Evolutionary conservation across 1,140 invertebrate species (phyloP), one percentile per base, ranked within the genome.

Genomic region (Drosophila tropicalis): DNA sequence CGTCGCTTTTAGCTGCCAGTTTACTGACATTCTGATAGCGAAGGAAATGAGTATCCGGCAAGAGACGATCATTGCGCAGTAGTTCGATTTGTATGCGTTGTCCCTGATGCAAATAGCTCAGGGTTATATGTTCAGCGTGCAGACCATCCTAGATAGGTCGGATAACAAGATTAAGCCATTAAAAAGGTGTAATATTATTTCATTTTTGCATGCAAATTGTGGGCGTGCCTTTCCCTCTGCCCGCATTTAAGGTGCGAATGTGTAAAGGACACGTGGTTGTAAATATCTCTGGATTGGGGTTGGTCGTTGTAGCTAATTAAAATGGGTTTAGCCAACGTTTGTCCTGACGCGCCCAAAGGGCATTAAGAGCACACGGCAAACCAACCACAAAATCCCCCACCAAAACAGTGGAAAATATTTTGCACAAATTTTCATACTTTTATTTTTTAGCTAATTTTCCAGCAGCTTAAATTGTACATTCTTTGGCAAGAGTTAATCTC

Each of bases 41-140:
- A 81, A 96, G 93, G 85, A 96, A 95, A 92, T 96, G 96, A 70
- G 94, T 94, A 41, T 94, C 93, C 0, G 96, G 94, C 64, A 97
- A 93, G 29, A 97, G 93, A 81, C 96, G 94, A 78, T 95, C 95
- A 92, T 97, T 97, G 72, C 97, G 93, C 79, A 95, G 93, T 57
- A 97, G 93, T 92, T 97, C 96, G 79, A 97, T 92, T 62, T 95
- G 91, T 51, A 95, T 93, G 58, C 95, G 93, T 84, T 94, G 92
- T 25, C 94, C 95, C 78, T 95, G 94, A 40, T 96, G 91, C 73
- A 94, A 93, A 82, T 96, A 93, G 51, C 92, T 94, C 64, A 97
- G 92, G 67, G 94, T 95, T 83, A 97, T 92, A 84, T 96, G 94
- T 67, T 95, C 93, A 67, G 94, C 92, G 91, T 97, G 96, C 13